A percentile compares a stretch with the other conserved stretches of the same genome.
Conservation (phyloP, 2,113 vertebrate species). For the Cardinalis cardinalis region DNA sequence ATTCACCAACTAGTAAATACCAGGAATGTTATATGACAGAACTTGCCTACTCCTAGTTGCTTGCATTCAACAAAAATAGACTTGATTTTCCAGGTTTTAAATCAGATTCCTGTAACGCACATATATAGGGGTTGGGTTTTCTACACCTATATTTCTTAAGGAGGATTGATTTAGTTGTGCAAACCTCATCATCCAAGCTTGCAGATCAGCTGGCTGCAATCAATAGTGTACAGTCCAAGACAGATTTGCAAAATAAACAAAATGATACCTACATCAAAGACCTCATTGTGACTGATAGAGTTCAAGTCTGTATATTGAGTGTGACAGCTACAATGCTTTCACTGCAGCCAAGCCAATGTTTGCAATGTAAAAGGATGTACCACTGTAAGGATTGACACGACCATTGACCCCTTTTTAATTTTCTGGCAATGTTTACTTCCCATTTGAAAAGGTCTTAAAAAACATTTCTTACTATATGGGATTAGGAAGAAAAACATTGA, state of each 20-base stretch:
- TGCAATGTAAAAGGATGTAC: background rate
- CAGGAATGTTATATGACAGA: background rate
- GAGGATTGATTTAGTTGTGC: background rate
- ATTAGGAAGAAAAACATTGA: background rate
- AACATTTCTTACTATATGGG: background rate
- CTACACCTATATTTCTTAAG: background rate
- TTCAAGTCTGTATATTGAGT: background rate
- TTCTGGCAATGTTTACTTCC: background rate
- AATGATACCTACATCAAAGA: background rate
- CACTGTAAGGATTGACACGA: background rate
- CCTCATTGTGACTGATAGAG: background rate
- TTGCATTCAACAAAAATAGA: background rate
- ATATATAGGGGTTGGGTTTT: background rate
- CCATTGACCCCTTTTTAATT: background rate
- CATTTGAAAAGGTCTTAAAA: background rate
- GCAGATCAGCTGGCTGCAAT: background rate
- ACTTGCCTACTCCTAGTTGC: background rate
- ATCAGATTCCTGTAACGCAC: background rate
- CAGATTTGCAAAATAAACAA: background rate
- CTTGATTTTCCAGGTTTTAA: background rate
- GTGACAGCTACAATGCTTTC: background rate
- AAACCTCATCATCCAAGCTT: background rate
- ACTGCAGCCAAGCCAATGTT: background rate
- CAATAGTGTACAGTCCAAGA: background rate
- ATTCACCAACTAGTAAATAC: background rate